These are phyloP conservation scores for Colaptes auratus DNA, from an alignment of 2,113 vertebrate genomes.

Conservation along the genomic window DNA sequence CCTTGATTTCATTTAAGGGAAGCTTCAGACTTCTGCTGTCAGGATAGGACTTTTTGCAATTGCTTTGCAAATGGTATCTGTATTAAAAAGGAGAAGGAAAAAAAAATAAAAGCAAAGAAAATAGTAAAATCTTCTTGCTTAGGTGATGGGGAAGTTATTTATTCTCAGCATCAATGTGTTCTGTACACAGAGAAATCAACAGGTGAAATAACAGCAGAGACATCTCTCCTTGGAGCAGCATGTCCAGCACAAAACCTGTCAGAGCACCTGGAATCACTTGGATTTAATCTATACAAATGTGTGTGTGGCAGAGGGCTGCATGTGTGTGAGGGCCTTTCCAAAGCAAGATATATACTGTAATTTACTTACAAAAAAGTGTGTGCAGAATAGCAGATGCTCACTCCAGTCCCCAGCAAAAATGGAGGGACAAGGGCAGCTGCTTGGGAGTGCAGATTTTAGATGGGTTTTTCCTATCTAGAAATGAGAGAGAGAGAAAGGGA, in stretches of 20 bases:
- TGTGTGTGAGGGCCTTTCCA: slow-evolving; percentile 10
- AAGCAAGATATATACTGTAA: slow-evolving; percentile 52
- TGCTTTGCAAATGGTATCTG: not conserved
- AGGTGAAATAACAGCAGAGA: slow-evolving; percentile 48
- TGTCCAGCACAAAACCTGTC: not conserved
- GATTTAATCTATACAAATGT: slow-evolving; percentile 10
- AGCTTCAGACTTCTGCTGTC: not conserved
- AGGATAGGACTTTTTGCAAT: not conserved
- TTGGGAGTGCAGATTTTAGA: slow-evolving; percentile 58
- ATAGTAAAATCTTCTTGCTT: slow-evolving; percentile 43
- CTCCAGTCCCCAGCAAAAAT: slow-evolving; percentile 34
- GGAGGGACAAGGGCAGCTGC: slow-evolving; percentile 45
- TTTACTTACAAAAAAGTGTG: slow-evolving; percentile 42
- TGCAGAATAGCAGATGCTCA: slow-evolving; percentile 51
- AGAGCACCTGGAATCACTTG: not conserved
- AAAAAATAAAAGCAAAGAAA: not conserved
- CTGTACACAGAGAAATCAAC: slow-evolving; percentile 51
- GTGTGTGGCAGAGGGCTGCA: not conserved
- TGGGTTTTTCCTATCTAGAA: slow-evolving; percentile 34
- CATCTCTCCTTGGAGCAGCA: not conserved
- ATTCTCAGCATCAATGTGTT: slow-evolving; percentile 21
- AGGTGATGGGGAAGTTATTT: slow-evolving; percentile 44
- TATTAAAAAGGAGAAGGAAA: not conserved
- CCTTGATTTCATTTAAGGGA: not conserved
- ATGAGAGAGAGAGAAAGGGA: not conserved